phyloP scores from a whole-genome alignment of 2,888 invertebrate genomes.

The Seira ritae region DNA sequence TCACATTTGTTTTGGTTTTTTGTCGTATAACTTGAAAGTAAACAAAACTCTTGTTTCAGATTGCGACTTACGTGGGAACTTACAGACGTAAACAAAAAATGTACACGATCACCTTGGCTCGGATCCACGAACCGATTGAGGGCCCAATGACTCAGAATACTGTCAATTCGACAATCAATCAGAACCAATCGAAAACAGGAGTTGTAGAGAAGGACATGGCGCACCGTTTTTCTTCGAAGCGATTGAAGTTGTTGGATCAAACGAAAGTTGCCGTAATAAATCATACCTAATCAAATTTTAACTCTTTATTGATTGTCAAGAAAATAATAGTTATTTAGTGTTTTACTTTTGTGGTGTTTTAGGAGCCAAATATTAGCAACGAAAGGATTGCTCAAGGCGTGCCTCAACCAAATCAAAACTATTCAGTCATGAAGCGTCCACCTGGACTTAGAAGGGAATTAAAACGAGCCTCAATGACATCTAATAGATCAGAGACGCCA shows the following conservation, averaged over 20 bases:
- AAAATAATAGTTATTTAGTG: too few relatives aligned
- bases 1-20: not conserved
- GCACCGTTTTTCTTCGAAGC: not conserved
- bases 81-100: conserved; percentile 54
- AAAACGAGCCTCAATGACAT: not conserved
- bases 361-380: not conserved
- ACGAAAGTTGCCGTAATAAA: too few relatives aligned
- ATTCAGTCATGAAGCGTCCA: not conserved
- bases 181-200: not conserved
- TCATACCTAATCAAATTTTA: too few relatives aligned
- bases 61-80: conserved; percentile 57
- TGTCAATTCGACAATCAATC: not conserved
- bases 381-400: not conserved
- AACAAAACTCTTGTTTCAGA: conserved; percentile 32
- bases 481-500: not conserved
- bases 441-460: not conserved
- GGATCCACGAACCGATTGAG: not conserved
- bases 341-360: too few relatives aligned
- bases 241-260: not conserved
- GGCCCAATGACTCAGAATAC: not conserved
- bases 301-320: too few relatives aligned
- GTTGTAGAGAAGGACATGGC: not conserved
- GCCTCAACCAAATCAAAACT: not conserved
- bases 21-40: not conserved
- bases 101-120: conserved; percentile 58